phyloP scores from a whole-genome alignment of 1,140 invertebrate genomes.

The Carposina sasakii region DNA sequence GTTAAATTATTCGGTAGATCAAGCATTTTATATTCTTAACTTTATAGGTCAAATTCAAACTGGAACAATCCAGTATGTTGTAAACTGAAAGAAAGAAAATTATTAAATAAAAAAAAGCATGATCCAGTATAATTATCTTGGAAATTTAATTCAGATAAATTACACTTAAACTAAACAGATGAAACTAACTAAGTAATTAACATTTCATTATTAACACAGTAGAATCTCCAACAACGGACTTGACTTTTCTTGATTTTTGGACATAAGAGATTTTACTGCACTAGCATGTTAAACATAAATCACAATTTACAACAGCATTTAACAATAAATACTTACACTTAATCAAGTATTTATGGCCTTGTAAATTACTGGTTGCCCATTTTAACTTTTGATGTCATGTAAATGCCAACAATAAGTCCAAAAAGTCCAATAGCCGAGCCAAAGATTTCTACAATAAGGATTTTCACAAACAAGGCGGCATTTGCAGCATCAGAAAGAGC shows the following conservation, averaged over 20 bases:
- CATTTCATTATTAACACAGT: no score
- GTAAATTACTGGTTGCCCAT: constrained; percentile 73
- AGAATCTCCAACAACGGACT: no score
- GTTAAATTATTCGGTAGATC: constrained; percentile 33
- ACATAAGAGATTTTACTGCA: no score
- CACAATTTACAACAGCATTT: constrained; percentile 12
- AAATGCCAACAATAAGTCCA: constrained; percentile 98
- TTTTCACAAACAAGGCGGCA: constrained; percentile 95
- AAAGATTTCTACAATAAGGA: constrained; percentile 98
- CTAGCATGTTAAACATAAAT: no score
- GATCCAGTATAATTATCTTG: no score
- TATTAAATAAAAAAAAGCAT: no score
- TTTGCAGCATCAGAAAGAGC: constrained; percentile 97
- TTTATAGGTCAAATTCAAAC: constrained; percentile 33
- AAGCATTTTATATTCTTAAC: constrained; percentile 43
- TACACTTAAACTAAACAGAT: no score
- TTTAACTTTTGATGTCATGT: constrained; percentile 83
- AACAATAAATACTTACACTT: constrained; percentile 51
- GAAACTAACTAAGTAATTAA: no score
- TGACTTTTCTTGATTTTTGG: no score
- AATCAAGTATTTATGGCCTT: constrained; percentile 45
- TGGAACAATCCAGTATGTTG: constrained; percentile 42
- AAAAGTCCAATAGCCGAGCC: constrained; percentile 98
- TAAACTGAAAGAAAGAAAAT: constrained; percentile 48
- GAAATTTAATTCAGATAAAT: no score